Evolutionary conservation across 2,888 invertebrate species (phyloP).

Genomic region (Congeria kusceri): DNA sequence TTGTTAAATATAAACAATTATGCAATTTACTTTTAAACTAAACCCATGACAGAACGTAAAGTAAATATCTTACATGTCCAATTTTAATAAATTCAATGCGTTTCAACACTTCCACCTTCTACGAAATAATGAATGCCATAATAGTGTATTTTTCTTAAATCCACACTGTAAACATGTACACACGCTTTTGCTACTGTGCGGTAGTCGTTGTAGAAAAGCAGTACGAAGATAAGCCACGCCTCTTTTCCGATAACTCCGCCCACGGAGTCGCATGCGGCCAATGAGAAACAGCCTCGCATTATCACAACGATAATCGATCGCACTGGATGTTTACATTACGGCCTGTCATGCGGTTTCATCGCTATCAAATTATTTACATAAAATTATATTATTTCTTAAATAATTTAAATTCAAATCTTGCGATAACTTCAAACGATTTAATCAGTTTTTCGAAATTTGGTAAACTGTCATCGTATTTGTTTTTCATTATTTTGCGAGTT

Average conservation of each 20-base stretch:
- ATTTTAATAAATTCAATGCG: neutral
- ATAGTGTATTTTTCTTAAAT: constrained; percentile 24
- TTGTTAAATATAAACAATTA: no score
- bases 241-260: constrained; percentile 22
- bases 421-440: neutral
- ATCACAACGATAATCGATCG: constrained; percentile 1
- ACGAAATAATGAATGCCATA: constrained; percentile 39
- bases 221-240: neutral
- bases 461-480: neutral
- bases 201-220: neutral
- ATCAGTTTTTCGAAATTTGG: neutral
- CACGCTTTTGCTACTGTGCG: constrained; percentile 23
- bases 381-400: constrained; percentile 2
- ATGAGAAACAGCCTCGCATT: constrained; percentile 1
- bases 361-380: constrained; percentile 14
- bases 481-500: constrained; percentile 7
- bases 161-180: constrained; percentile 43
- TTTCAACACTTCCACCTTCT: constrained; percentile 32
- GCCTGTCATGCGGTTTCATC: constrained; percentile 30
- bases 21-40: neutral
- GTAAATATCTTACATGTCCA: constrained; percentile 16
- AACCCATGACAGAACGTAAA: neutral
- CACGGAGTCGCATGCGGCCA: constrained; percentile 14
- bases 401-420: constrained; percentile 6
- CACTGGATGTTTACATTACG: constrained; percentile 6